Evolutionary conservation across 2,797 vertebrate species (phyloP), one percentile per base, ranked within the genome.

Genomic region (Tamandua tetradactyla): DNA sequence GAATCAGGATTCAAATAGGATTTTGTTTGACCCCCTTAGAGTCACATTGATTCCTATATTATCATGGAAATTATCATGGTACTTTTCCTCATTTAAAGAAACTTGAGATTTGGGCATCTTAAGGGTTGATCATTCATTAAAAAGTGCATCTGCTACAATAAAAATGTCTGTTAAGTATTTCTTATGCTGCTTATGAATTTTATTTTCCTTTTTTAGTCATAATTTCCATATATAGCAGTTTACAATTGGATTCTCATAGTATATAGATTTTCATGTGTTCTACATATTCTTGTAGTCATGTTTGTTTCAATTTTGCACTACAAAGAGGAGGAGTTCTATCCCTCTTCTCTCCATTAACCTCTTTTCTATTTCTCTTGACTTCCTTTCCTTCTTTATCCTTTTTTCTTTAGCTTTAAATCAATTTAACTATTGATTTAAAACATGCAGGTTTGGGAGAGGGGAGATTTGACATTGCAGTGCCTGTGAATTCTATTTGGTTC

Each of bases 201-300:
- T 92, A 89, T 89, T 17, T 85, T 92, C n/a, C 37, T 87, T 86
- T 84, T 85, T 52, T 76, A 61, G 42, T 66, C 17, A 49, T 81
- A 81, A 40, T 85, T 93, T 93, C 91, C 49, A 93, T 76, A 71
- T 75, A 22, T 22, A 94, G 27, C 71, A 89, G 37, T 61, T 96
- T 47, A 82, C n/a, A 95, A 62, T 84, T 95, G 89, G 89, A 92
- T 94, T 96, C 94, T 86, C 80, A 78, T 84, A 74, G 6, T 64
- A 89, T 81, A 87, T 69, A 82, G 66, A n/a, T 91, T 69, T 79
- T 49, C 84, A 79, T 86, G 66, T 92, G 91, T 78, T 88, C 82
- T 87, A 1, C 40, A 74, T 88, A 59, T 69, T 57, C 7, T 68
- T 81, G 27, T 59, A 52, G 49, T 20, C 17, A 18, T 55, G 55